These are phyloP conservation scores for sheep (Ovis aries) DNA, from an alignment of 2,113 vertebrate species.

Conservation along the genomic window ARS-UI_Ramb_v3.0 NC_056059.1:17651501-17652000, in stretches of 20 bases:
- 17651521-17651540: not conserved
- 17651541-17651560: not conserved
- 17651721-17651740: not conserved
- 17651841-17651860: not conserved
- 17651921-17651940: not conserved
- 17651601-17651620: not conserved
- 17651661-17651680: not conserved
- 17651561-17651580: not conserved
- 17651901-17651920: not conserved
- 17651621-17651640: not conserved
- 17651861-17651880: not conserved
- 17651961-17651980: not conserved
- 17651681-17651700: not conserved
- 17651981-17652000: not conserved
- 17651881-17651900: not conserved
- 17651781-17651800: not conserved
- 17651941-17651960: not conserved
- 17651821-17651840: not conserved
- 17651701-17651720: not conserved
- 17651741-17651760: not conserved
- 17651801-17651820: not conserved
- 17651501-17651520: not conserved
- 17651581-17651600: not conserved
- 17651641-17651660: not conserved
- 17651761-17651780: not conserved